Evolutionary conservation across 2,113 vertebrate species (phyloP).

Genomic region (Xerus inauris): DNA sequence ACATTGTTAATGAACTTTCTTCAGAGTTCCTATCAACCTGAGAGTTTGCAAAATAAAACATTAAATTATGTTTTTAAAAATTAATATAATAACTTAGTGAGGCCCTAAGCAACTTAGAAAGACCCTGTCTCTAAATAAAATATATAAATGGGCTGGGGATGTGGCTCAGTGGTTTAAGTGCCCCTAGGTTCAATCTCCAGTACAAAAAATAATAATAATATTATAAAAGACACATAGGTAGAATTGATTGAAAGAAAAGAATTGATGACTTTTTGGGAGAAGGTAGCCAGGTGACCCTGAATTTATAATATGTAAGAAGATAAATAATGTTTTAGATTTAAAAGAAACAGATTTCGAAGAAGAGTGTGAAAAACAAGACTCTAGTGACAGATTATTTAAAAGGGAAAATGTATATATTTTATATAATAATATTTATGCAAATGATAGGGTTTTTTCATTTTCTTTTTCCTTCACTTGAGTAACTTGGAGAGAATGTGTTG

Average conservation of each 20-base stretch:
- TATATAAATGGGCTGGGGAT: too few relatives aligned
- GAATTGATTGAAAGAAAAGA: neutral
- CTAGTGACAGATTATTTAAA: slow-evolving; percentile 15
- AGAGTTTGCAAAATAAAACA: slow-evolving; percentile 41
- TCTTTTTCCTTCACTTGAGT: neutral
- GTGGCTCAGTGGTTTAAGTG: too few relatives aligned
- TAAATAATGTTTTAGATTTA: slow-evolving; percentile 8
- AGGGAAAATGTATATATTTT: neutral
- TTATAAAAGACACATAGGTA: neutral
- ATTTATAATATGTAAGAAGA: neutral
- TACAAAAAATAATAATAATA: neutral
- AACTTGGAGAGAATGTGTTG: neutral
- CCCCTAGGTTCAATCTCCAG: too few relatives aligned
- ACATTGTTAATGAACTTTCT: neutral
- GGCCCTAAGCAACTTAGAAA: too few relatives aligned
- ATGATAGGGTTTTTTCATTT: neutral
- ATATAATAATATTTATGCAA: neutral
- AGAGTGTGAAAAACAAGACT: neutral
- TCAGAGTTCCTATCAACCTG: neutral
- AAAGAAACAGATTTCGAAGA: slow-evolving; percentile 12
- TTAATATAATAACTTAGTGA: neutral
- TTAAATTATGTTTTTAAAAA: slow-evolving; percentile 21
- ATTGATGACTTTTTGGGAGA: neutral
- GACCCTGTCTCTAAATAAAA: too few relatives aligned
- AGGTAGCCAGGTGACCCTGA: neutral